phyloP scores from a whole-genome alignment of 2,113 vertebrate genomes.

The Erythrolamprus reginae region DNA sequence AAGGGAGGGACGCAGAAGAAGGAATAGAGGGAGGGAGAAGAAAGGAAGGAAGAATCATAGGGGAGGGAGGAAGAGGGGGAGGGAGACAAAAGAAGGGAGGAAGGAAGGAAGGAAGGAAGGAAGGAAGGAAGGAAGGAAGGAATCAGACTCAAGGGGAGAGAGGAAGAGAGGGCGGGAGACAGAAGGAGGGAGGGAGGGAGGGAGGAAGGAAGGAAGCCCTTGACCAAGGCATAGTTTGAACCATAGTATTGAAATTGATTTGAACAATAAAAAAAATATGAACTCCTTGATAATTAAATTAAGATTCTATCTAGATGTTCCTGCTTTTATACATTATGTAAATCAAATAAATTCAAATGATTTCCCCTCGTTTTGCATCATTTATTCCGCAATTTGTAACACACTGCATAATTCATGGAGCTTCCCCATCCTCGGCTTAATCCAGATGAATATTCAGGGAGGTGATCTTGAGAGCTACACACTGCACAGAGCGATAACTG shows the following conservation, averaged over 20 bases:
- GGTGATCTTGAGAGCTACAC: background rate
- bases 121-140: too few relatives aligned
- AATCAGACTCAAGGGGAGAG: rapidly evolving
- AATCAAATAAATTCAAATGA: background rate
- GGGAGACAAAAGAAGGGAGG: too few relatives aligned
- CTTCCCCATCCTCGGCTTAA: background rate
- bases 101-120: too few relatives aligned
- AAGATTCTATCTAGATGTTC: background rate
- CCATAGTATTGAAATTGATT: background rate
- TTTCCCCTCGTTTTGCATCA: background rate
- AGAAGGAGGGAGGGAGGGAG: too few relatives aligned
- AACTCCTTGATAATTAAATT: background rate
- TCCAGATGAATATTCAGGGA: background rate
- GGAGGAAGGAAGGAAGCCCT: background rate
- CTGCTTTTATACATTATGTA: background rate
- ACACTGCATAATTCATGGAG: background rate
- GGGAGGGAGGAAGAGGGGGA: too few relatives aligned
- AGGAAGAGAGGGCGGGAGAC: too few relatives aligned
- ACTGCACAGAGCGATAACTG: background rate
- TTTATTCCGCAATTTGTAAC: background rate
- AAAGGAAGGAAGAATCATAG: too few relatives aligned
- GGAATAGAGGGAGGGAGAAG: too few relatives aligned
- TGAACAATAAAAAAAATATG: background rate
- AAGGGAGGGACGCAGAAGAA: too few relatives aligned
- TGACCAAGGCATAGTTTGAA: background rate